phyloP scores from a whole-genome alignment of 2,797 vertebrate species.

The Merluccius polli region DNA sequence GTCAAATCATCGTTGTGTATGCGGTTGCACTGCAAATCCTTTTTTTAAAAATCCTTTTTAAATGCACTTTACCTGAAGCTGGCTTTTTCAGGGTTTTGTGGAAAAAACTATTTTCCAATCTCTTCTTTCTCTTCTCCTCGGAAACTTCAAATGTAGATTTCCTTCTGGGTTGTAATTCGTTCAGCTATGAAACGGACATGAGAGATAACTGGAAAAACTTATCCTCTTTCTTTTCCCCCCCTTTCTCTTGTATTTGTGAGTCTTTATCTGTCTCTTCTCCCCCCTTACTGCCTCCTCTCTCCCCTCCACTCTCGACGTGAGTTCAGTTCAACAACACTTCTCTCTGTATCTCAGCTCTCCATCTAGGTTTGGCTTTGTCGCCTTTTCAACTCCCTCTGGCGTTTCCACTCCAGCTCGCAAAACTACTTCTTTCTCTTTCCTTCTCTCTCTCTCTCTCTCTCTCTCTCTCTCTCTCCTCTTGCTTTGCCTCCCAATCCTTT shows the following conservation, averaged over 20 bases:
- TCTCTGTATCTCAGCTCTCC: no score
- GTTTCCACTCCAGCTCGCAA: background rate
- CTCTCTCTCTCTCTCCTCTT: constrained; percentile 5
- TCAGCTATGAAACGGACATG: background rate
- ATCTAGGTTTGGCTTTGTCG: no score
- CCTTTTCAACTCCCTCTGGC: background rate
- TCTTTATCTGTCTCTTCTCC: background rate
- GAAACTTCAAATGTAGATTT: background rate
- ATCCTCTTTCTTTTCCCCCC: background rate
- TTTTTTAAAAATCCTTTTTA: background rate
- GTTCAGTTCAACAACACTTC: background rate
- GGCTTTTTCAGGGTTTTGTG: background rate
- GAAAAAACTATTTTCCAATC: background rate
- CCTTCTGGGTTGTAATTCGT: background rate
- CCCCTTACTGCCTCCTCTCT: background rate
- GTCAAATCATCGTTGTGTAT: background rate
- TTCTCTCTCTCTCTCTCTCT: constrained; percentile 15
- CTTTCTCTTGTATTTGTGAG: constrained; percentile 5
- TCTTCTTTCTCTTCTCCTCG: background rate
- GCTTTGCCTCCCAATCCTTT: constrained; percentile 37
- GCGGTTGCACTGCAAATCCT: background rate
- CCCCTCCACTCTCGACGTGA: background rate
- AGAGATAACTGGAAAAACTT: background rate
- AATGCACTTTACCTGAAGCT: constrained; percentile 9
- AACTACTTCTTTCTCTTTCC: background rate